A percentile compares a stretch with the other conserved stretches of the same genome.
Evolutionary conservation across 2,888 invertebrate genomes (phyloP).

Genomic region (Latrodectus hesperus): DNA sequence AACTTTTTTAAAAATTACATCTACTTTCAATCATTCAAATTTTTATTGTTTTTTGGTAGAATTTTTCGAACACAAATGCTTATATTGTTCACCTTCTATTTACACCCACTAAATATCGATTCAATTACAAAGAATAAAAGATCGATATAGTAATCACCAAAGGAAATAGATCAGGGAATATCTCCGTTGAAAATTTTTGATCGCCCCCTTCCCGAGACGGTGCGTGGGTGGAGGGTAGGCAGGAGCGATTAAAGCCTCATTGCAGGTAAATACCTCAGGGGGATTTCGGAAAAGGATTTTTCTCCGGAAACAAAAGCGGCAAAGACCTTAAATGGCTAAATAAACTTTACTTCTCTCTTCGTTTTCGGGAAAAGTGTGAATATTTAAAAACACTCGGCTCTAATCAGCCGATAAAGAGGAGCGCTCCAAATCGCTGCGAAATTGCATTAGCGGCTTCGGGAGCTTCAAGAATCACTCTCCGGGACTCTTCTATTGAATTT

Average conservation of each 20-base stretch:
- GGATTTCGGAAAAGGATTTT: slow-evolving; percentile 48
- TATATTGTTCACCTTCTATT: too few species aligned
- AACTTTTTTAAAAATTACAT: too few species aligned
- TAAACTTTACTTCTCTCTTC: slow-evolving; percentile 32
- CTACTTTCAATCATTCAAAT: too few species aligned
- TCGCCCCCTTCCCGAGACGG: slow-evolving; percentile 15
- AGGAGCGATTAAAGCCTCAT: slow-evolving; percentile 36
- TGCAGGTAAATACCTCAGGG: slow-evolving; percentile 62
- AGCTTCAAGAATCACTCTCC: slow-evolving; percentile 48
- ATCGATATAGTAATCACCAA: too few species aligned
- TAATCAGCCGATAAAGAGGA: slow-evolving; percentile 55
- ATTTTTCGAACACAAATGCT: too few species aligned
- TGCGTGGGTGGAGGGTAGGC: not conserved
- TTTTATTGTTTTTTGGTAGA: too few species aligned
- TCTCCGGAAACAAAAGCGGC: slow-evolving; percentile 30
- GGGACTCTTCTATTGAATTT: slow-evolving; percentile 36
- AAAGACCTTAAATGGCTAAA: slow-evolving; percentile 65
- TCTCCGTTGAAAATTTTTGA: not conserved
- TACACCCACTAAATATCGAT: too few species aligned
- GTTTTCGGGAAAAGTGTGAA: slow-evolving; percentile 33
- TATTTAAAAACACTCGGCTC: slow-evolving; percentile 60
- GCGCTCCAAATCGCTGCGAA: slow-evolving; percentile 48
- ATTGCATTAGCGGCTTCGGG: slow-evolving; percentile 55
- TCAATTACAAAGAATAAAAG: too few species aligned
- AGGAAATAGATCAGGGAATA: not conserved